Conservation (phyloP, 2,113 vertebrate species). For the Onychorhynchus coronatus region DNA sequence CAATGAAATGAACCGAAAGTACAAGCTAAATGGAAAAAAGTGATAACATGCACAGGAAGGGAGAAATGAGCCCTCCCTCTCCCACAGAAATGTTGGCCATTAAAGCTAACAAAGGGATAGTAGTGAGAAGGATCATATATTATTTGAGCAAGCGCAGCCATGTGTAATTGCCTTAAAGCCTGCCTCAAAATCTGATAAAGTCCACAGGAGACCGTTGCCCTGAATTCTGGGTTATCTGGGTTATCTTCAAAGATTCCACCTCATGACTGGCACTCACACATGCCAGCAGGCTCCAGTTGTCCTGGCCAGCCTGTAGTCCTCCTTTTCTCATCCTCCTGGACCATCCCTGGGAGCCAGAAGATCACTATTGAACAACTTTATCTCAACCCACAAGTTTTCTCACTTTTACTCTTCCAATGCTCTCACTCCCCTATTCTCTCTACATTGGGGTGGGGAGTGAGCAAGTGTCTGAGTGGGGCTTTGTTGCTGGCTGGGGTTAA, state of each 20-base stretch:
- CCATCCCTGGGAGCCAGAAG: rapidly evolving
- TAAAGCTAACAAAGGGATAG: neutral
- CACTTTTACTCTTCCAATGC: neutral
- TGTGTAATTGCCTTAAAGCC: neutral
- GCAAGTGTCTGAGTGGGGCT: rapidly evolving
- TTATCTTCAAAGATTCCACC: neutral
- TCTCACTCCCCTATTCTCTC: neutral
- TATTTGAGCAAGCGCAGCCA: neutral
- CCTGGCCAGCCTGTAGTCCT: neutral
- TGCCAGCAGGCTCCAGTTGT: neutral
- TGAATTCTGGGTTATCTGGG: neutral
- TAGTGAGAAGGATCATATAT: rapidly evolving
- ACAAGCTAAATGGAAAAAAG: neutral
- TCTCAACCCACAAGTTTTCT: neutral
- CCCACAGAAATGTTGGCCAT: neutral
- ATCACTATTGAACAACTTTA: neutral
- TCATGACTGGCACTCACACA: rapidly evolving
- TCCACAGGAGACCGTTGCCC: neutral
- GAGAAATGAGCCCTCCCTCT: neutral
- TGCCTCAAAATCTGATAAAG: neutral
- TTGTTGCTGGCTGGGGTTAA: neutral
- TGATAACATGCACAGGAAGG: neutral
- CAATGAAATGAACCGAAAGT: neutral
- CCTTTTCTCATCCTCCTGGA: neutral
- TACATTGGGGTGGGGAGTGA: rapidly evolving